Base-by-base conservation (phyloP, 2,888 invertebrate genomes). In the Scaptomyza cyrtandrae region DNA sequence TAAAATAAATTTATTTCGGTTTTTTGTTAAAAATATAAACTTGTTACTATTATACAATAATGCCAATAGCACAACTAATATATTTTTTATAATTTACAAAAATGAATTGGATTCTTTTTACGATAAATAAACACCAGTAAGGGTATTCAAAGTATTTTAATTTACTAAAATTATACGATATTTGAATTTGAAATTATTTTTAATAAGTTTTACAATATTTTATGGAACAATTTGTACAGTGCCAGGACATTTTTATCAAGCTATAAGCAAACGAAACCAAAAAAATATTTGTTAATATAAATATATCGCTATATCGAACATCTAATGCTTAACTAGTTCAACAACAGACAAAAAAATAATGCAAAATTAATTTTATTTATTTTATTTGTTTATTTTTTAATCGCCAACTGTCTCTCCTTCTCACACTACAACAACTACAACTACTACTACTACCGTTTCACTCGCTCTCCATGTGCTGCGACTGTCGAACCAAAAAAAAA, bases 201-300 rank as follows among this genome's bases (percentile, higher is more conserved):
- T 54, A 78, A 71, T 79, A 69, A 77, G 75, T 81, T 79, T 78
- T 67, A 69, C 50, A 65, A 70, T 67, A 62, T 64, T 81, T 83
- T 88, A 80, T 78, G 79, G 80, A 88, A 80, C 66, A 68, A 63
- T 80, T 85, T 70, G 76, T 86, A 90, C 87, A 89, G 90, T 91
- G 91, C 91, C 91, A 91, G 91, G 91, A 91, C 91, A 91, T 91
- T 84, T 75, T 62, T 66, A 78, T 78, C 76, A 74, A 80, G 75
- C 62, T 78, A 63, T 64, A 44, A 59, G 57, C 33, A 33, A 33
- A 33, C 52, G 46, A 33, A 27, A 14, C 16, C 16, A 31, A 39
- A 39, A 27, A 39, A 35, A 45, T 63, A 67, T 62, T 48, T 35
- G 56, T 55, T 43, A 56, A 41, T 35, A 7, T 43, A 57, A 60